phyloP scores from a whole-genome alignment of 2,888 invertebrate genomes.

The Omphaloscelis lunosa region DNA sequence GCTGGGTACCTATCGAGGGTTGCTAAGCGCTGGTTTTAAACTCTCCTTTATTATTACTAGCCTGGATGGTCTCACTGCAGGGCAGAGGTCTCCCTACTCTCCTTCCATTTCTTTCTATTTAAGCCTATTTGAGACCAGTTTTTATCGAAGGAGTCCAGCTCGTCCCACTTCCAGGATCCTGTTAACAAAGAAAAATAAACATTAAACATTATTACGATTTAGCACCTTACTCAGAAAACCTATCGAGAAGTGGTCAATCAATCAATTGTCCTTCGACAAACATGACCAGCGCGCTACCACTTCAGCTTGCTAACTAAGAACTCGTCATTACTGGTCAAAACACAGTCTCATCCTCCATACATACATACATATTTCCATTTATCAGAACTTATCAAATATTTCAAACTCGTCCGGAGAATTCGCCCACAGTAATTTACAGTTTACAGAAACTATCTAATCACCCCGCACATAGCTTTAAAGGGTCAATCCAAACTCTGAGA shows the following conservation, averaged over 20 bases:
- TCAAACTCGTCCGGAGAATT: background rate
- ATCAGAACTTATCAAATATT: background rate
- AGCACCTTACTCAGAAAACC: background rate
- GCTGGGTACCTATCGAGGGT: background rate
- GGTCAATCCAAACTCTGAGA: slow-evolving; percentile 29
- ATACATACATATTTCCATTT: background rate
- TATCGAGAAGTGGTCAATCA: no score
- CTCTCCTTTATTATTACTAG: background rate
- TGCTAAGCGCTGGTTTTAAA: no score
- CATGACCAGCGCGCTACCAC: no score
- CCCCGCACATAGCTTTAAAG: slow-evolving; percentile 20
- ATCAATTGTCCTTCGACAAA: no score
- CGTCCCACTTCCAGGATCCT: no score
- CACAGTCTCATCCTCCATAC: background rate
- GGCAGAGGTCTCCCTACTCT: background rate
- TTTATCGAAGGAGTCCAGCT: background rate
- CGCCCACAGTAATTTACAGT: background rate
- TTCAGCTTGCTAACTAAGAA: no score
- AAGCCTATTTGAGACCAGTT: background rate
- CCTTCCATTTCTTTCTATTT: no score
- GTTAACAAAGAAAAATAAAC: background rate
- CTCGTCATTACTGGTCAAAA: background rate
- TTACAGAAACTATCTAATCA: slow-evolving; percentile 33
- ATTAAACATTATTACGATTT: background rate
- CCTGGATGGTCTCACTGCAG: no score